Evolutionary conservation across 2,797 vertebrate genomes (phyloP), one percentile per base, ranked within the genome.

Genomic region (Sparidentex hasta): DNA sequence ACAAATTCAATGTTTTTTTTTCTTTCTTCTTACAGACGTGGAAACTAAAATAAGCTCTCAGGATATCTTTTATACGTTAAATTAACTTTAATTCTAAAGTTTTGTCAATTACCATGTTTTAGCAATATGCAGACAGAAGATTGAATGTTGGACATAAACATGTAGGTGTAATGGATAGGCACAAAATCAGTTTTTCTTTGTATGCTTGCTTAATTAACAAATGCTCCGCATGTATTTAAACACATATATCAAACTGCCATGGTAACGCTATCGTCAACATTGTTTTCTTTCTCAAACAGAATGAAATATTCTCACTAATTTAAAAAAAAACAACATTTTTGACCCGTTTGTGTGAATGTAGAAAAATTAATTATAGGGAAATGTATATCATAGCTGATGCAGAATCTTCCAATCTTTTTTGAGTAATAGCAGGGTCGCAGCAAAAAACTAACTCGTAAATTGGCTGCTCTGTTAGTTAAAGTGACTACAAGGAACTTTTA

Each of bases 151-250:
- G 16, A 14, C 52, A 48, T 27, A 18, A 46, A 58, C 48, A 57
- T 44, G 52, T 9, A 21, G 43, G 41, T 43, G 41, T n/a, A 47
- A 65, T 47, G 9, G 29, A 55, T 52, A 18, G 17, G 14, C 47
- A 23, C 23, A 65, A 55, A 57, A 62, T 18, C 1, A 17, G 1
- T 43, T 75, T 33, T 59, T 65, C 20, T 48, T 71, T 67, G 11
- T 54, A n/a, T 23, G 16, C 33, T 27, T 16, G 46, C 29, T 51
- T 63, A 17, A 68, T 67, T 20, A 73, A 69, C 73, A 55, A 14
- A 52, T 52, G 13, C 21, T 59, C 21, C 27, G n/a, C 13, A n/a
- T 23, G 5, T 33, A 14, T 33, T 14, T 79, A 38, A 79, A 65
- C 50, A 21, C 18, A 71, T 65, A 65, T 43, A 66, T 58, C 12